Evolutionary conservation across 64 coral and sea anemone genomes (phyloP), one percentile per base, ranked within the genome.

Genomic region (Astreopora myriophthalma): DNA sequence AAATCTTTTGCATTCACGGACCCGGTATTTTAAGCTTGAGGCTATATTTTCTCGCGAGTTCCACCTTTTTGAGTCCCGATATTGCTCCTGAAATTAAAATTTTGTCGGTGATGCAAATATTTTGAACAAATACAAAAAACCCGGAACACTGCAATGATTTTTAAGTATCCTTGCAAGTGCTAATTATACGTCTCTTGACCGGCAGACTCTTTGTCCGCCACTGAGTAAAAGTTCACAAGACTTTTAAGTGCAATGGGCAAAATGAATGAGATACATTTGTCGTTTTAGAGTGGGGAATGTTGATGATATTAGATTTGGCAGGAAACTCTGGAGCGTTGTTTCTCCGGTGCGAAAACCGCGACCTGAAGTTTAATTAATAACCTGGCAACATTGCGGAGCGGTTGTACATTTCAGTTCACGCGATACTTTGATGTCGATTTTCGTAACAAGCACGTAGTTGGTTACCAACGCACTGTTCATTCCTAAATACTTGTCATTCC

Each of bases 121-220:
- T 20, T 19, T 52, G 19, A 30, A 57, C 44, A 79, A 34, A 79
- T 79, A 79, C 33, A 83, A 83, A 58, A 65, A 1, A 31, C 7
- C 0, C 57, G 32, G 20, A 57, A 83, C 37, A 64, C 30, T 23
- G 33, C 52, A 10, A 64, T 64, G 38, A 83, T 83, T 83, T 65
- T 11, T 37, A 23, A 83, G 57, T 33, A 65, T 83, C 79, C 37
- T 35, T 35, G 55, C 20, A 60, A 80, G 76, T 80, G 48, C 48
- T 58, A 78, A 64, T 65, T 37, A 83, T 64, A 64, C 8, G 0
- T 83, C 55, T 37, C 55, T 39, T 65, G 32, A 65, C 11, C 61
- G 16, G 8, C 57, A 34, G 22, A 27, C 10, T 22, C 4, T 61
- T 2, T 33, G 20, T 64, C 57, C 8, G 55, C 52, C 0, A 6